Evolutionary conservation across 2,888 invertebrate species (phyloP).

Genomic region (Atrina japonica): DNA sequence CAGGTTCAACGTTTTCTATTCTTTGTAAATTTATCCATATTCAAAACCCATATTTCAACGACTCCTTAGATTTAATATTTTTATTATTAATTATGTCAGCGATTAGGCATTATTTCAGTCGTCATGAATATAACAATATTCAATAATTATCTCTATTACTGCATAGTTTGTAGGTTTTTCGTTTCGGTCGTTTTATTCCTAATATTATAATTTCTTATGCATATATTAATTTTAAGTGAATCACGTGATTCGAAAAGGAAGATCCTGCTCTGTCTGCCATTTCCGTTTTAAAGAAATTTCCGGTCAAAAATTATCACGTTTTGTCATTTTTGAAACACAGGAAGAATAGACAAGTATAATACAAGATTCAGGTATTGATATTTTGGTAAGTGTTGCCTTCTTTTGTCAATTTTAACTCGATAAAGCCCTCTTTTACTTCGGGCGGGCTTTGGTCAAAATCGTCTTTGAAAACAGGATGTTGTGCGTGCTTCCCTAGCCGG

Average conservation of each 20-base stretch:
- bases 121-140: too few species aligned
- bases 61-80: too few species aligned
- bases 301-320: conserved; percentile 57
- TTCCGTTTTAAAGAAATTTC: conserved; percentile 73
- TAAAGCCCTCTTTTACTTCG: conserved; percentile 1
- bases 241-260: conserved; percentile 68
- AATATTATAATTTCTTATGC: not conserved
- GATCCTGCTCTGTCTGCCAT: conserved; percentile 70
- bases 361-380: not conserved
- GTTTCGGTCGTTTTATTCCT: conserved; percentile 5
- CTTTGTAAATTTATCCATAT: too few species aligned
- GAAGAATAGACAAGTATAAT: conserved; percentile 1
- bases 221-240: conserved; percentile 26
- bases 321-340: conserved; percentile 26
- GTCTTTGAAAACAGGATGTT: conserved; percentile 72
- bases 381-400: conserved; percentile 4
- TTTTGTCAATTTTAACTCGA: not conserved
- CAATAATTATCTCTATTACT: too few species aligned
- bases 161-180: too few species aligned
- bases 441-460: conserved; percentile 46
- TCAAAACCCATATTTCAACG: too few species aligned
- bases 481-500: conserved; percentile 73
- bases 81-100: too few species aligned
- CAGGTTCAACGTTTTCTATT: too few species aligned
- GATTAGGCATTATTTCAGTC: too few species aligned